Evolutionary conservation across 2,888 invertebrate genomes (phyloP).

Genomic region (Trachelus troglodyta): DNA sequence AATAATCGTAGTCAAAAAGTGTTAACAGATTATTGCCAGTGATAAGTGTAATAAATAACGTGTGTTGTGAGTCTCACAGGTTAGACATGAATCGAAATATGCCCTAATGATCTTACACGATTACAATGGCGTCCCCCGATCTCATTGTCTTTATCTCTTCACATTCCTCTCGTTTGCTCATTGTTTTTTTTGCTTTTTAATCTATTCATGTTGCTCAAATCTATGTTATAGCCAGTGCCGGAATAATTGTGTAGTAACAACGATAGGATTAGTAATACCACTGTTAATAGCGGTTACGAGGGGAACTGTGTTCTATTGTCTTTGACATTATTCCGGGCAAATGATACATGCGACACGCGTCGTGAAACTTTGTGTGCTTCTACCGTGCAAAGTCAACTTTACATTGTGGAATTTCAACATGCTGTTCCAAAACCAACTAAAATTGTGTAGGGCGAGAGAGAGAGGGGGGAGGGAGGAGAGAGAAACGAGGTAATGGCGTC

Average conservation of each 20-base stretch:
- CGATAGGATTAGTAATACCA: background rate
- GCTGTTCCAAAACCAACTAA: background rate
- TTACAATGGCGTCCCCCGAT: background rate
- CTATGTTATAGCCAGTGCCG: background rate
- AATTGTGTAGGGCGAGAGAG: background rate
- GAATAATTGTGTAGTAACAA: background rate
- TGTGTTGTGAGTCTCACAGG: background rate
- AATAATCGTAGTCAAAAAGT: background rate
- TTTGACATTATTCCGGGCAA: background rate
- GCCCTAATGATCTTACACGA: background rate
- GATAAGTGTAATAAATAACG: background rate
- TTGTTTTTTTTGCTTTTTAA: background rate
- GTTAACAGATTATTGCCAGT: background rate
- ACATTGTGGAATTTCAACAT: background rate
- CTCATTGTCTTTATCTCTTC: background rate
- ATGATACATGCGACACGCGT: too few species aligned
- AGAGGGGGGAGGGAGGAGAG: conserved; percentile 16
- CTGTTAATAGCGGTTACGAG: background rate
- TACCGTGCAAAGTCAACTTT: too few species aligned
- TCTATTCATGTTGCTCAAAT: too few species aligned
- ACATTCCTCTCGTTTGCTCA: background rate
- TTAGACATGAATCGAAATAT: background rate
- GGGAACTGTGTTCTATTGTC: background rate
- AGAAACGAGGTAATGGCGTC: conserved; percentile 7
- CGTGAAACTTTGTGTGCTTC: too few species aligned